Evolutionary conservation across 30 jellyfish, hydroid and myxozoan species (phyloP).

Genomic region (Cassiopea xamachana): DNA sequence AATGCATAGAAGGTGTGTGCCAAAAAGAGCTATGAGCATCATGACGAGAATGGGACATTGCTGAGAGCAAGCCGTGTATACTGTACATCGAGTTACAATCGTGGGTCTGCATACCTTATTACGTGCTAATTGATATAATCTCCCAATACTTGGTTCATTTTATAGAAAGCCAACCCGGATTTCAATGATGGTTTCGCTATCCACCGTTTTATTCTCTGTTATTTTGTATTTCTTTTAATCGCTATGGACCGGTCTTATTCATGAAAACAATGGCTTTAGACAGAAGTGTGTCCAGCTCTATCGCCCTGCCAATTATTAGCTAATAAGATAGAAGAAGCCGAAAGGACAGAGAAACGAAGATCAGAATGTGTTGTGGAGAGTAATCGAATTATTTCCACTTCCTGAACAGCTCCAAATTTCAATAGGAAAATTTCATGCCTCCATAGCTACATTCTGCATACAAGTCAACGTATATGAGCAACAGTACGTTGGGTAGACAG

Average conservation of each 20-base stretch:
- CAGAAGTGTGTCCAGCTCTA: conserved; percentile 87
- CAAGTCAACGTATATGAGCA: conserved; percentile 67
- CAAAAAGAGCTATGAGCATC: conserved; percentile 80
- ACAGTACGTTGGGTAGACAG: conserved; percentile 76
- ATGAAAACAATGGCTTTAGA: conserved; percentile 77
- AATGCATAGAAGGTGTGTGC: conserved; percentile 78
- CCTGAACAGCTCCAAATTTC: conserved; percentile 80
- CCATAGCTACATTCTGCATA: conserved; percentile 61
- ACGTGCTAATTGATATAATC: conserved; percentile 76
- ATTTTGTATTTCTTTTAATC: conserved; percentile 82
- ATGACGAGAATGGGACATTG: conserved; percentile 85
- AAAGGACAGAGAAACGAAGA: conserved; percentile 78
- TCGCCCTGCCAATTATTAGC: conserved; percentile 82
- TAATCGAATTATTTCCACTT: conserved; percentile 83
- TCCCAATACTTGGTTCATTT: conserved; percentile 82
- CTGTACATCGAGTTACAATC: conserved; percentile 80
- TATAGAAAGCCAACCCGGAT: conserved; percentile 88
- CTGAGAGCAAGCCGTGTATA: conserved; percentile 83
- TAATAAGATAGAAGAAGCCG: conserved; percentile 86
- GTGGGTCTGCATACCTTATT: conserved; percentile 86
- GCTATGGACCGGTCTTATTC: conserved; percentile 80
- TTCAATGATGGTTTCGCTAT: conserved; percentile 79
- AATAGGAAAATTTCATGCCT: conserved; percentile 84
- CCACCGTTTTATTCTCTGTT: conserved; percentile 78
- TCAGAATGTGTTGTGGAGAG: conserved; percentile 87